Base-by-base conservation (phyloP, 2,888 invertebrate genomes). In the Metacarcinus magister region DNA sequence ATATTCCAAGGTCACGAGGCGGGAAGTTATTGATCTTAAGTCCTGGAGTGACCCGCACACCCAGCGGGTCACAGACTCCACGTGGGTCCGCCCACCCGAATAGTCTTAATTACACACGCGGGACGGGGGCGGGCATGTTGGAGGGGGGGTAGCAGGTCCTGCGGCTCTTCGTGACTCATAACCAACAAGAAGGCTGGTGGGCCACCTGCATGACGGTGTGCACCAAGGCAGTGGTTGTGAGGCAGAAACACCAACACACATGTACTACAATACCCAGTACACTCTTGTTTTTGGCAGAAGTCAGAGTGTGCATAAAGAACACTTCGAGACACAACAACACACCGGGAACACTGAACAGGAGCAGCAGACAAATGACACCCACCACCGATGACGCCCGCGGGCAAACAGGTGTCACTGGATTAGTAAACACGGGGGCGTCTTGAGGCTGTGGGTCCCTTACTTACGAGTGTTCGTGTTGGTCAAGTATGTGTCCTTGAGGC, bases 1-100 rank as follows among this genome's bases (percentile, higher is more conserved):
- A 32, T 82, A 28, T n/a, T 82, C 32, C 82, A 82, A 82, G 82
- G 82, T 82, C 82, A 82, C 82, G 82, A 82, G 82, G 82, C 32
- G 13, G 82, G 32, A 28, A 82, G 32, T 82, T 82, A 82, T 82
- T 82, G 82, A 82, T 82, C 32, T 32, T 32, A 32, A 82, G 82
- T 32, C 23, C 82, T 32, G 82, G 82, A 32, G 8, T 82, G 82
- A 82, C 82, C 82, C 82, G 8, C 32, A 8, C 82, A 10, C 10
- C 32, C 32, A 54, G 28, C 28, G 28, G 82, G 82, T 28, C 82
- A 32, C 82, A 82, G 13, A 16, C 32, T 82, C 32, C 82, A 28
- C 32, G 82, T 82, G 32, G 75, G 82, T 82, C 82, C 82, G 28
- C 82, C 82, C 82, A 13, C 82, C 82, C 7, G 32, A 82, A 82